Percentiles rank a stretch among this genome's conserved stretches.
These are phyloP conservation scores for Labrus mixtus DNA, from an alignment of 2,113 vertebrate species.

Conservation along the genomic window DNA sequence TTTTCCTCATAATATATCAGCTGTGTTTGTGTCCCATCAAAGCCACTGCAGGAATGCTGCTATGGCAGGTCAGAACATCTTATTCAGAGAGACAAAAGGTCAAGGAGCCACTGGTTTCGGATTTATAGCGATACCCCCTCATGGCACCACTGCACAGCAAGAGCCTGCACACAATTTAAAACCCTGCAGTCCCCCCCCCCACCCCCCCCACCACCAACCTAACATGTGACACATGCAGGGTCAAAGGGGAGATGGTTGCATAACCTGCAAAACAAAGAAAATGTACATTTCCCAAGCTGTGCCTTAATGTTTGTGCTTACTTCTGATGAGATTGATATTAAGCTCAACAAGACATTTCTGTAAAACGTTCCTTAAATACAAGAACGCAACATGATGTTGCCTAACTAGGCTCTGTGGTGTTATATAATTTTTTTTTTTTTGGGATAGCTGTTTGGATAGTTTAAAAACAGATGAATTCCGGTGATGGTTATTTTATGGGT, in stretches of 20 bases:
- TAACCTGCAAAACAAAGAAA: constrained; percentile 32
- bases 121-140: constrained; percentile 66
- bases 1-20: neutral
- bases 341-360: neutral
- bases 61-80: constrained; percentile 54
- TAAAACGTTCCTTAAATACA: neutral
- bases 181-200: neutral
- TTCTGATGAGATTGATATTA: constrained; percentile 13
- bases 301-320: neutral
- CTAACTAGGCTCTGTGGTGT: neutral
- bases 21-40: constrained; percentile 50
- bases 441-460: neutral
- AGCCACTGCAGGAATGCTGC: constrained; percentile 59
- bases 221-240: constrained; percentile 59
- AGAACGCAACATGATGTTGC: neutral
- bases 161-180: constrained; percentile 41
- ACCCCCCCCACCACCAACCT: neutral
- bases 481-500: neutral
- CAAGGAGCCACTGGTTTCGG: constrained; percentile 43
- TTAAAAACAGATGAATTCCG: neutral
- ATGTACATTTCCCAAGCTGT: neutral
- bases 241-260: constrained; percentile 37
- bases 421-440: neutral
- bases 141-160: constrained; percentile 58
- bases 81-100: constrained; percentile 71